These are phyloP conservation scores for Apodemia zela DNA, from an alignment of 2,888 invertebrate species.

Conservation along the genomic window DNA sequence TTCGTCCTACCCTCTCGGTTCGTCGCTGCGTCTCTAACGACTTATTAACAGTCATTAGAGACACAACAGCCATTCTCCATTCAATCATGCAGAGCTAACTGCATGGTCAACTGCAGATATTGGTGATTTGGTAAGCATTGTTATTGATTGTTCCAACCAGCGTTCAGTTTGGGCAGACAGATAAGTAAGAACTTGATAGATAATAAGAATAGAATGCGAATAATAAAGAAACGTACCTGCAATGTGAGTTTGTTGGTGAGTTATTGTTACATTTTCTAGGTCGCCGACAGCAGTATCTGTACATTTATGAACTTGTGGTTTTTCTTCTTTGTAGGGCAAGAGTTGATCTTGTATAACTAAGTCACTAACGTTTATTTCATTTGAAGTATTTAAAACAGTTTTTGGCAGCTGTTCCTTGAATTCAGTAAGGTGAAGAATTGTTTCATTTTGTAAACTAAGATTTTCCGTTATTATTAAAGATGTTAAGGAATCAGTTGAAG, in stretches of 20 bases:
- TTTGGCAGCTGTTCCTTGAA: slow-evolving; percentile 49
- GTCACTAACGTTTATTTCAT: slow-evolving; percentile 53
- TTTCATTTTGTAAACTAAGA: slow-evolving; percentile 58
- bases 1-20: no score
- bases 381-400: slow-evolving; percentile 49
- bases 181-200: not conserved
- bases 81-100: no score
- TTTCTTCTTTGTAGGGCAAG: slow-evolving; percentile 41
- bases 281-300: slow-evolving; percentile 45
- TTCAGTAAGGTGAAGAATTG: slow-evolving; percentile 47
- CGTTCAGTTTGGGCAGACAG: not conserved
- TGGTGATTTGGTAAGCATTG: no score
- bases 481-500: slow-evolving; percentile 48
- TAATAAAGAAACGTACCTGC: slow-evolving; percentile 47
- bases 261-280: slow-evolving; percentile 33
- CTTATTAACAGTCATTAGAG: no score
- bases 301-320: slow-evolving; percentile 42
- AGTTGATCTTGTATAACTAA: slow-evolving; percentile 58
- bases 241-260: slow-evolving; percentile 45
- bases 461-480: slow-evolving; percentile 62
- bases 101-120: no score
- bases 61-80: no score
- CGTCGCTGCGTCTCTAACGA: no score
- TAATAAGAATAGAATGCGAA: not conserved
- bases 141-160: no score